Evolutionary conservation across 2,113 vertebrate genomes (phyloP).

Genomic region (Elaphurus davidianus): DNA sequence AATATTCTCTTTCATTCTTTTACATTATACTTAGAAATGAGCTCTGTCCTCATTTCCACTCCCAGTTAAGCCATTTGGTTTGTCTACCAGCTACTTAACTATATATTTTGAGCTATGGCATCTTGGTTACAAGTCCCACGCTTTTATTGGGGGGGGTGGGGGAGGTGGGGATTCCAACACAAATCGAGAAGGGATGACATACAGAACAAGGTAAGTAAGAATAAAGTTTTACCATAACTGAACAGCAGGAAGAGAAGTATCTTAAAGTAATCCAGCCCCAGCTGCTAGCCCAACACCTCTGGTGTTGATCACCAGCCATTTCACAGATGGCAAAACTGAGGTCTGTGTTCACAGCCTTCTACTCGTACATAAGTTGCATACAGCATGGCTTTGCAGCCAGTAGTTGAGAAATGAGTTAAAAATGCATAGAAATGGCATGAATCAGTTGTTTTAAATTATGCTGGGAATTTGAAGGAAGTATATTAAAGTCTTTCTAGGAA

Average conservation of each 20-base stretch:
- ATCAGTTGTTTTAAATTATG: not conserved
- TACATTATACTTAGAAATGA: not conserved
- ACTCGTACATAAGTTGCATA: not conserved
- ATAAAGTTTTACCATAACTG: not conserved
- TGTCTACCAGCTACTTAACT: not conserved
- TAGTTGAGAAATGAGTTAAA: not conserved
- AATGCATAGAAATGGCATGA: not conserved
- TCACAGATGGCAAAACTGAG: not conserved
- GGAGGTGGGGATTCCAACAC: not conserved
- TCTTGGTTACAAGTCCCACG: not conserved
- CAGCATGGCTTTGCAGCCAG: not conserved
- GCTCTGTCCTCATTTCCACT: not conserved
- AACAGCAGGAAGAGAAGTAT: not conserved
- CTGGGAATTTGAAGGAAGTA: not conserved
- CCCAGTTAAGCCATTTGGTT: not conserved
- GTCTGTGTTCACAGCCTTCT: not conserved
- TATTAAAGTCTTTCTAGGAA: not conserved
- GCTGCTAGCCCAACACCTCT: not conserved
- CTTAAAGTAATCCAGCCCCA: not conserved
- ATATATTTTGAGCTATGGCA: not conserved
- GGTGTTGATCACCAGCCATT: not conserved
- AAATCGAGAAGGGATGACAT: not conserved
- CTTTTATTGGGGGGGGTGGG: not conserved
- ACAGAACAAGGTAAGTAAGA: not conserved
- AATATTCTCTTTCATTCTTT: not conserved